Evolutionary conservation across 2,888 invertebrate species (phyloP), one percentile per base, ranked within the genome.

Genomic region (Neocrepidodera transversa): DNA sequence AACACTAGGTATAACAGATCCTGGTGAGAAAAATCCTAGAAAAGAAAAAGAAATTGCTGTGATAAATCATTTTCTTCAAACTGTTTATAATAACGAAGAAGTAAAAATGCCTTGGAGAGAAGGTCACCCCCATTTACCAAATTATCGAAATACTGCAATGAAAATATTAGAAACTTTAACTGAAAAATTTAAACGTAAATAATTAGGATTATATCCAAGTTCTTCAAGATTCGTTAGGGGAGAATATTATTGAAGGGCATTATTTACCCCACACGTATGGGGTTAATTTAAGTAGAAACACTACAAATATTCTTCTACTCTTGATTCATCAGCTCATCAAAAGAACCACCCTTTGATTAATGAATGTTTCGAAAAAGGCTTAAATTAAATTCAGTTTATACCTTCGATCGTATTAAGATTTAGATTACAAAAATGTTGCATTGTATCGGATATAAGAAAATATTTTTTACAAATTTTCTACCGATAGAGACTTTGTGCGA

Each of bases 391-490:
- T 13, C 60, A 67, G 17, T 20, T 54, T 20, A 68, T 68, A 47
- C 57, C 57, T 26, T 7, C 40, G 3, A 60, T 63, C n/a, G 58
- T 59, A 6, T 18, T 49, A 20, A 43, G 54, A 42, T 71, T 71
- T 59, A 52, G 67, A n/a, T 18, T 53, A 7, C 23, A 51, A 20
- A 60, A 51, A 40, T 57, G 69, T 45, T 72, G 68, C 5, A 64
- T 69, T 1, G 54, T 65, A 2, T 50, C 71, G 5, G 72, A 74
- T 57, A 74, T 76, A 2, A 28, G 61, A 11, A 71, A 72, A 47
- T 74, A 72, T 0, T 76, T 76, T 58, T 57, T 72, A 11, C 73
- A 72, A 63, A 71, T 16, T 57, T 5, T 26, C 60, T 55, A 32
- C 58, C 4, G 72, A 76, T 43, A 49, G 74, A 45, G 61, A 73